A percentile compares a stretch with the other conserved stretches of the same genome.
Conservation (phyloP, 2,113 vertebrate species). For the Eulemur macaco region DNA sequence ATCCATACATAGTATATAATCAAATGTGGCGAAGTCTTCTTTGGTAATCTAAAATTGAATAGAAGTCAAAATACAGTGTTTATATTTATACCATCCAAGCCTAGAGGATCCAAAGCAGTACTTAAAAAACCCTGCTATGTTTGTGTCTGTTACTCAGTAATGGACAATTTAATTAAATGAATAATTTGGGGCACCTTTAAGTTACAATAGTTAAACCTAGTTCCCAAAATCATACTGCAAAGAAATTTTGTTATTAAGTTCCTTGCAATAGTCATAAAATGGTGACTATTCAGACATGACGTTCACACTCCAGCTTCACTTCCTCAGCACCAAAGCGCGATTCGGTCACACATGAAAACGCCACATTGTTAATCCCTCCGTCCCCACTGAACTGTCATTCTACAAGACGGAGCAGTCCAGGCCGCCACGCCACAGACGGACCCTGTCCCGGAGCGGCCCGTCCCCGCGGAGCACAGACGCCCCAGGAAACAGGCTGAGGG, state of each 20-base stretch:
- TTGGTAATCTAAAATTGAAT: conserved; percentile 90
- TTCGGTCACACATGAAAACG: not conserved
- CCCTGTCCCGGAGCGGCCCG: not conserved
- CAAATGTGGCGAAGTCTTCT: conserved; percentile 93
- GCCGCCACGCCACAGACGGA: not conserved
- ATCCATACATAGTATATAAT: conserved; percentile 98
- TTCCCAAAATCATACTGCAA: not conserved
- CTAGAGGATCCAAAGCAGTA: not conserved
- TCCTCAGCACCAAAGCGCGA: not conserved
- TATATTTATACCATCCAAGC: not conserved
- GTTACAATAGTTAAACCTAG: not conserved
- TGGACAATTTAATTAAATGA: not conserved
- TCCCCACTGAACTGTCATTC: not conserved
- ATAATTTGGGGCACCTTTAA: not conserved
- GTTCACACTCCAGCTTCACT: too few species aligned
- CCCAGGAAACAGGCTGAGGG: too few species aligned
- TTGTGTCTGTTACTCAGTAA: not conserved
- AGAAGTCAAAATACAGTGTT: conserved; percentile 42
- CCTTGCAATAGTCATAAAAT: not conserved
- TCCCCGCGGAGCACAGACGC: not conserved
- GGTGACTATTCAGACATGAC: not conserved
- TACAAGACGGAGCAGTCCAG: too few species aligned
- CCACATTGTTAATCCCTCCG: not conserved
- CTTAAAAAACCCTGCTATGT: not conserved
- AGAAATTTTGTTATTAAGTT: not conserved